phyloP scores from a whole-genome alignment of 2,797 vertebrate species.

The Pteropus rufus region DNA sequence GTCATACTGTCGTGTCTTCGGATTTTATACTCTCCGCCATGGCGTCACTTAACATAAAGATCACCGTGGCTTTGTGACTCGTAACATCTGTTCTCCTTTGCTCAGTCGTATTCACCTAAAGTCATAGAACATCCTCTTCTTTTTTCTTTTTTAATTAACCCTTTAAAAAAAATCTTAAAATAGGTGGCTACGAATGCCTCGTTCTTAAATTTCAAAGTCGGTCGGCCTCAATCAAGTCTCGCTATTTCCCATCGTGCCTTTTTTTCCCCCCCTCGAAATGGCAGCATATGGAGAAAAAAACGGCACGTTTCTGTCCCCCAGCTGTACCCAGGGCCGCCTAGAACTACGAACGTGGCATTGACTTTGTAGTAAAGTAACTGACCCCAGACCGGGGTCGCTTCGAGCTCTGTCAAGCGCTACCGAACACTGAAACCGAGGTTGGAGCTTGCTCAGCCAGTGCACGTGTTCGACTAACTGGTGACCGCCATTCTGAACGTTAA shows the following conservation, averaged over 20 bases:
- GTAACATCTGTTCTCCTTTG: background rate
- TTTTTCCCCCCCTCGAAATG: background rate
- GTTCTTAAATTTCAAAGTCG: background rate
- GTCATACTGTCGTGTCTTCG: background rate
- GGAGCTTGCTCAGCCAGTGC: background rate
- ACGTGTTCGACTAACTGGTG: constrained; percentile 21
- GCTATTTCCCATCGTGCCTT: background rate
- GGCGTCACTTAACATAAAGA: background rate
- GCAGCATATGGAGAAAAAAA: background rate
- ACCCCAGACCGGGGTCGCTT: background rate
- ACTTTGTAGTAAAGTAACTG: constrained; percentile 7
- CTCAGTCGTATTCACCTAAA: background rate
- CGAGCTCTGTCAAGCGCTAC: constrained; percentile 9
- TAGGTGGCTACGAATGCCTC: background rate
- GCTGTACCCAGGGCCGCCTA: background rate
- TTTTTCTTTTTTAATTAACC: background rate
- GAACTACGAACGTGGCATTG: background rate
- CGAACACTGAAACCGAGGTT: constrained; percentile 14
- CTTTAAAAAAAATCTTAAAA: background rate
- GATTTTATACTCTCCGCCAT: background rate
- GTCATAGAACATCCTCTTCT: background rate
- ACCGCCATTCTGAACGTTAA: constrained; percentile 39
- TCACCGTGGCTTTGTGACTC: background rate
- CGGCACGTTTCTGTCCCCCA: background rate
- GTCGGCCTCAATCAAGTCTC: background rate